These are phyloP conservation scores for Monoplex corrugatus DNA, from an alignment of 2,888 invertebrate genomes.

Conservation along the genomic window DNA sequence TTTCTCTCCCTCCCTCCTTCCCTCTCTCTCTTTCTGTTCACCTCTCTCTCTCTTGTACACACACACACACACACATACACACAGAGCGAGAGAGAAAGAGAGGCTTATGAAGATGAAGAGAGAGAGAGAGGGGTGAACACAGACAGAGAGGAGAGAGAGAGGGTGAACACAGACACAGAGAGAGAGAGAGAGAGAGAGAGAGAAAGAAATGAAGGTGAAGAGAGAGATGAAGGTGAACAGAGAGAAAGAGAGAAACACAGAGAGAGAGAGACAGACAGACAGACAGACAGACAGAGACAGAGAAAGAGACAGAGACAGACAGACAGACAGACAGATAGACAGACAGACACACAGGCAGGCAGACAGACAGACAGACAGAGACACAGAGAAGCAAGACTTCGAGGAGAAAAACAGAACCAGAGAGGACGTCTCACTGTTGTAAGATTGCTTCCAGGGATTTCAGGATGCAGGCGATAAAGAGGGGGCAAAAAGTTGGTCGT, in stretches of 20 bases:
- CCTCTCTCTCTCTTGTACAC: background rate
- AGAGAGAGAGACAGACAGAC: background rate
- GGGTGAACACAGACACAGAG: background rate
- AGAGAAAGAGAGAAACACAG: background rate
- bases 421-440: no score
- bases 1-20: background rate
- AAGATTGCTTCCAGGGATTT: no score
- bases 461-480: no score
- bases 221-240: background rate
- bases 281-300: background rate
- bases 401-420: no score
- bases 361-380: background rate
- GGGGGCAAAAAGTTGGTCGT: no score
- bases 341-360: no score
- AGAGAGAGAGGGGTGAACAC: constrained; percentile 16
- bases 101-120: background rate
- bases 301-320: constrained; percentile 14
- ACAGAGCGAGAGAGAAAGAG: background rate
- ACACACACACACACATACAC: background rate
- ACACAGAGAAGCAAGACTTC: background rate
- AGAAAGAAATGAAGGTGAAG: background rate
- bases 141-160: constrained; percentile 22
- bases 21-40: background rate
- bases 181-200: background rate
- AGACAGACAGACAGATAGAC: background rate